Evolutionary conservation across 1,140 invertebrate genomes (phyloP).

Genomic region (Drosophila jambulina): DNA sequence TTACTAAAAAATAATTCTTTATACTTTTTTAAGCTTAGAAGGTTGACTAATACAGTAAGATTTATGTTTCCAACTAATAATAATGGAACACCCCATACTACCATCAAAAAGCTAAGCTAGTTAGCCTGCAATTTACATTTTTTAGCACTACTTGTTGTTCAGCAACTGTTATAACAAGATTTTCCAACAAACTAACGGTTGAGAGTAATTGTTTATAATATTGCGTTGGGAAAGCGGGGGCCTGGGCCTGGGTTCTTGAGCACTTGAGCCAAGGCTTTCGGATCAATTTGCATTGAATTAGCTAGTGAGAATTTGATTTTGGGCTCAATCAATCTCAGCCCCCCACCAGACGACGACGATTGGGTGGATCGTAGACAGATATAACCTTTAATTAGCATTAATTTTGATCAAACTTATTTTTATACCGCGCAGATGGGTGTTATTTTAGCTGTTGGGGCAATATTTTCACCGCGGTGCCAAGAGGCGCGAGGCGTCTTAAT

Average conservation of each 20-base stretch:
- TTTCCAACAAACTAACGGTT: conserved; percentile 14
- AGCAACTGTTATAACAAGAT: conserved; percentile 5
- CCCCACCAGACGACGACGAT: neutral
- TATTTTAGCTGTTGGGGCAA: conserved; percentile 35
- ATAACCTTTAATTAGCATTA: conserved; percentile 65
- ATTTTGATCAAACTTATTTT: conserved; percentile 66
- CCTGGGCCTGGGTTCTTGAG: conserved; percentile 24
- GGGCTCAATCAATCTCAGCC: conserved; percentile 2
- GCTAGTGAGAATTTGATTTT: conserved; percentile 30
- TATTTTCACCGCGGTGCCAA: conserved; percentile 42
- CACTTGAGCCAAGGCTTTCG: conserved; percentile 54
- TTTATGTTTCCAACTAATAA: neutral
- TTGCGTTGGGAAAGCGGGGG: conserved; percentile 12
- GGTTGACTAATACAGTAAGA: neutral
- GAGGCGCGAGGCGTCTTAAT: conserved; percentile 60
- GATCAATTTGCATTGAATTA: conserved; percentile 74
- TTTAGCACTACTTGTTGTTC: neutral
- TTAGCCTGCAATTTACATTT: neutral
- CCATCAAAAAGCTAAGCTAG: neutral
- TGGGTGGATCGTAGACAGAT: conserved; percentile 39
- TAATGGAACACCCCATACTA: neutral
- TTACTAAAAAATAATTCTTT: neutral
- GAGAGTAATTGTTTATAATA: conserved; percentile 48
- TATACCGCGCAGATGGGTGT: conserved; percentile 57
- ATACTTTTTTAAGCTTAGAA: neutral